A percentile compares a stretch with the other conserved stretches of the same genome.
Evolutionary conservation across 2,113 vertebrate genomes (phyloP).

Genomic region (Porphyrio hochstetteri): DNA sequence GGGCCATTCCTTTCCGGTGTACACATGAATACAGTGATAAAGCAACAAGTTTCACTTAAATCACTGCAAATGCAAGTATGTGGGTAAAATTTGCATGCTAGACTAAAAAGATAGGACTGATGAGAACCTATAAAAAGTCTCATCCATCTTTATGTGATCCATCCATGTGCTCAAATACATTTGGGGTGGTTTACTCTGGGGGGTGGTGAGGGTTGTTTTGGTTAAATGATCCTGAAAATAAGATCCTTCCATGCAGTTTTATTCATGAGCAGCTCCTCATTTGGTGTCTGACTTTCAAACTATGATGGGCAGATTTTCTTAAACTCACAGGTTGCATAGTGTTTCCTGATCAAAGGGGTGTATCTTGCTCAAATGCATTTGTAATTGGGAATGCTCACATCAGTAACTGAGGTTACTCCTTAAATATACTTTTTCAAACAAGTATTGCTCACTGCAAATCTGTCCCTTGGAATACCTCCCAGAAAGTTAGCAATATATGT

Average conservation of each 20-base stretch:
- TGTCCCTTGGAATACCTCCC: background rate
- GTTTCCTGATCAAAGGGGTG: background rate
- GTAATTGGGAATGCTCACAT: background rate
- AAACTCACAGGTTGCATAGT: background rate
- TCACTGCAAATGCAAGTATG: background rate
- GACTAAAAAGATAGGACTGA: background rate
- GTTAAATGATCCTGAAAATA: background rate
- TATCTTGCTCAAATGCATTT: background rate
- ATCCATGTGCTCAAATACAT: background rate
- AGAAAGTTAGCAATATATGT: background rate
- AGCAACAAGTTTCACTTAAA: background rate
- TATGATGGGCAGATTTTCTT: background rate
- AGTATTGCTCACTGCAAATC: background rate
- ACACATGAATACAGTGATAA: background rate
- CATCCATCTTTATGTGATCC: background rate
- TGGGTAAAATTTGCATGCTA: background rate
- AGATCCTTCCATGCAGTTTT: background rate
- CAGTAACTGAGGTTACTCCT: background rate
- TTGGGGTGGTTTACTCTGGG: background rate
- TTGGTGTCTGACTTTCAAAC: background rate
- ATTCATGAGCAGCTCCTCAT: background rate
- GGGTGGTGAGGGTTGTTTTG: background rate
- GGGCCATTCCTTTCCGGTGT: background rate
- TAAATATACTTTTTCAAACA: background rate
- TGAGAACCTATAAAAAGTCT: background rate